phyloP scores from a whole-genome alignment of 1,140 invertebrate species.

The Zaprionus ghesquierei region DNA sequence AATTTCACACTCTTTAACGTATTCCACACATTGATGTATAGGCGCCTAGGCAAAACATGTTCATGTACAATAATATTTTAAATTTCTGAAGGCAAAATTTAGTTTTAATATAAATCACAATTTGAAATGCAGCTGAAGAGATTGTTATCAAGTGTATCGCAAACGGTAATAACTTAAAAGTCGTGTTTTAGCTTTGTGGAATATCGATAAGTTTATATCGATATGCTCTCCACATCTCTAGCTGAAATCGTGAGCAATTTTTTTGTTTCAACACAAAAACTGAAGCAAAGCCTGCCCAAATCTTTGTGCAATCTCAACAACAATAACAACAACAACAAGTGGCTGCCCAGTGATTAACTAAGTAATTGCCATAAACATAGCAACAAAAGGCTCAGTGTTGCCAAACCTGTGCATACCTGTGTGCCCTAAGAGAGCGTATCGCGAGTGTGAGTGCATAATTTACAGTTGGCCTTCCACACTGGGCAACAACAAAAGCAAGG shows the following conservation, averaged over 20 bases:
- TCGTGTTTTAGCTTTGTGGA: background rate
- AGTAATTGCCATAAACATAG: background rate
- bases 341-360: conserved; percentile 25
- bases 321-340: conserved; percentile 36
- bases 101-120: background rate
- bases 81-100: background rate
- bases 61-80: background rate
- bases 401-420: conserved; percentile 5
- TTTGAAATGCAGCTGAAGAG: background rate
- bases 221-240: conserved; percentile 27
- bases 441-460: conserved; percentile 45
- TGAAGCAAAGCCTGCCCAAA: conserved; percentile 40
- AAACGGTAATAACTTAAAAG: background rate
- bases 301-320: conserved; percentile 28
- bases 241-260: conserved; percentile 42
- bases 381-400: background rate
- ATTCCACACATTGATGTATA: background rate
- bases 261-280: conserved; percentile 43
- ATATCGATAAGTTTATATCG: conserved; percentile 8
- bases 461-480: conserved; percentile 46
- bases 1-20: background rate
- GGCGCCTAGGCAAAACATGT: background rate
- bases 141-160: conserved; percentile 3
- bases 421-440: background rate
- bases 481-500: conserved; percentile 29